These are phyloP conservation scores for Pyxicephalus adspersus DNA, from an alignment of 2,113 vertebrate species.

Conservation along the genomic window DNA sequence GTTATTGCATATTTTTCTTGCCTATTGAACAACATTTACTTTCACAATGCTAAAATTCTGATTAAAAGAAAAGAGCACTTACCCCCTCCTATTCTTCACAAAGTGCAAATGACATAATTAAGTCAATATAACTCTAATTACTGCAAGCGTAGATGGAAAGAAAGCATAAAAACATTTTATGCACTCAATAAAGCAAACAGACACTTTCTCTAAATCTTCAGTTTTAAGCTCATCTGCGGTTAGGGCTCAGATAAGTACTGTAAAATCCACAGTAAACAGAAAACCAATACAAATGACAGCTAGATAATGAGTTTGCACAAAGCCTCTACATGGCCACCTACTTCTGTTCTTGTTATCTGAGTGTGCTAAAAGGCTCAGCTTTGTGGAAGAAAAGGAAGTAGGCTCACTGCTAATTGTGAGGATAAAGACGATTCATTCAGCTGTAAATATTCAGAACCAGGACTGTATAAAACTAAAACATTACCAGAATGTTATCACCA, in stretches of 20 bases:
- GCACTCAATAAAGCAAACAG: conserved; percentile 48
- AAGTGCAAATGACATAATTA: conserved; percentile 46
- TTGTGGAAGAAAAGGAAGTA: conserved; percentile 1
- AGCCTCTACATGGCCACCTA: conserved; percentile 18
- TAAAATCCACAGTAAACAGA: conserved; percentile 42
- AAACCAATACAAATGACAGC: conserved; percentile 31
- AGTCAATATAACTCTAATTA: conserved; percentile 33
- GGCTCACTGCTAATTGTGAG: conserved; percentile 11
- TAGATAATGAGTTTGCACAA: conserved; percentile 43
- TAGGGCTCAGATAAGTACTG: conserved; percentile 43
- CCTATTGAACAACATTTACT: background rate
- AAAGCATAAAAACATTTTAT: conserved; percentile 41
- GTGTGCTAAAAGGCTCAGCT: conserved; percentile 2
- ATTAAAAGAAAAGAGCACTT: conserved; percentile 11
- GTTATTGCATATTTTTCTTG: conserved; percentile 16
- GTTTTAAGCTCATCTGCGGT: conserved; percentile 46
- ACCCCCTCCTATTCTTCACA: conserved; percentile 24
- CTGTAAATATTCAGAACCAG: background rate
- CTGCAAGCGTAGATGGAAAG: conserved; percentile 23
- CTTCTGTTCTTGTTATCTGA: conserved; percentile 1
- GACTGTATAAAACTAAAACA: too few species aligned
- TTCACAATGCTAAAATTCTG: background rate
- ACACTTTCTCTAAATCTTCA: conserved; percentile 26
- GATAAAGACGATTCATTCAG: background rate
- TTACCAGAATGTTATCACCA: too few species aligned